phyloP scores from a whole-genome alignment of 1,140 invertebrate genomes.

The Drosophila orena region DNA sequence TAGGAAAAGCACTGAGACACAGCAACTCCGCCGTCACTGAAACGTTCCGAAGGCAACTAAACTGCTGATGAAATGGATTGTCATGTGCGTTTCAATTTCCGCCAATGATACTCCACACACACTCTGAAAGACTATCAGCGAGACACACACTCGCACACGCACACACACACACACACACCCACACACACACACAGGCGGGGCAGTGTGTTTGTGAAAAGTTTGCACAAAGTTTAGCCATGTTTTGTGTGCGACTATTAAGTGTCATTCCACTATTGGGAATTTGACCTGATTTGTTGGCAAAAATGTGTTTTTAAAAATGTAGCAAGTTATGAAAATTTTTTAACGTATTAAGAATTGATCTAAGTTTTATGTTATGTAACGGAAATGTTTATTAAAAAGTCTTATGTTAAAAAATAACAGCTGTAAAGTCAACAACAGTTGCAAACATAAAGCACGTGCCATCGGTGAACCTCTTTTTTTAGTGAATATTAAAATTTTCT shows the following conservation, averaged over 20 bases:
- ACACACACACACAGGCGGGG: neutral
- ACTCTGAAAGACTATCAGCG: neutral
- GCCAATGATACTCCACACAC: slow-evolving; percentile 71
- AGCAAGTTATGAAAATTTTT: too few species aligned
- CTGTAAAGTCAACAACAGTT: too few species aligned
- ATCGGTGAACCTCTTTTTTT: too few species aligned
- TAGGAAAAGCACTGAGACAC: neutral
- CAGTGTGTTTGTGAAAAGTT: slow-evolving; percentile 67
- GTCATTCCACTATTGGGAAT: too few species aligned
- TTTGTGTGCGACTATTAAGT: slow-evolving; percentile 66
- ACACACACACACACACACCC: neutral
- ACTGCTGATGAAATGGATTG: slow-evolving; percentile 84
- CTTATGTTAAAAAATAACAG: too few species aligned
- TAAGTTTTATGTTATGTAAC: too few species aligned
- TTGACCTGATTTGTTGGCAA: too few species aligned
- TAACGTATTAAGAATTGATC: too few species aligned
- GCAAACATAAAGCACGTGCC: too few species aligned
- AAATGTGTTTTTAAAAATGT: too few species aligned
- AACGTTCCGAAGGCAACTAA: slow-evolving; percentile 79
- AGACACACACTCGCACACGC: neutral
- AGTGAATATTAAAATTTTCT: too few species aligned
- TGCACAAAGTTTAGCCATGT: slow-evolving; percentile 68
- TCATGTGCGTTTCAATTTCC: slow-evolving; percentile 85
- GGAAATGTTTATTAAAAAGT: too few species aligned
- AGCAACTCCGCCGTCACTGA: slow-evolving; percentile 17